Conservation (phyloP, 2,113 vertebrate genomes). For the Aix galericulata region DNA sequence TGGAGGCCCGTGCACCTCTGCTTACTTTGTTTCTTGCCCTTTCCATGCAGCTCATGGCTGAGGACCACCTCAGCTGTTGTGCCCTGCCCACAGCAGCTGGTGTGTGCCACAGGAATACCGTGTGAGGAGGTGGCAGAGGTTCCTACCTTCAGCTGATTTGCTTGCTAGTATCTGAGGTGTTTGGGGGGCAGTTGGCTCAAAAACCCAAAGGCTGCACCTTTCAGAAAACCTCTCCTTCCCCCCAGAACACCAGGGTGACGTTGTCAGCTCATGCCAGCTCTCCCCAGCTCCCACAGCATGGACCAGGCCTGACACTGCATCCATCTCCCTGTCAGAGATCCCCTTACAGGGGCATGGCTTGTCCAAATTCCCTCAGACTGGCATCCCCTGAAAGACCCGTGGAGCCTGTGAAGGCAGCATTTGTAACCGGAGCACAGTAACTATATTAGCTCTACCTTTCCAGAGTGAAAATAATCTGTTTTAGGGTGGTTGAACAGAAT, state of each 20-base stretch:
- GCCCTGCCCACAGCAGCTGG: not conserved
- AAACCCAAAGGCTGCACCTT: not conserved
- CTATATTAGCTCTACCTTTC: not conserved
- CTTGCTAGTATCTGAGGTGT: not conserved
- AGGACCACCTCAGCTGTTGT: not conserved
- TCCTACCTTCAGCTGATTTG: not conserved
- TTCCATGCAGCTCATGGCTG: not conserved
- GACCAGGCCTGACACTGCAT: not conserved
- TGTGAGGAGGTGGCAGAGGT: not conserved
- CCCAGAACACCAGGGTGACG: not conserved
- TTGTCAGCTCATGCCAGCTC: not conserved
- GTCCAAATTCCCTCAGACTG: accelerated
- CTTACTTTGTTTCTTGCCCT: not conserved
- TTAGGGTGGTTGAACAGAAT: not conserved
- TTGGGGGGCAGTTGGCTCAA: not conserved
- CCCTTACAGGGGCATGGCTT: accelerated
- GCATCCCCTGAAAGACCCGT: not conserved
- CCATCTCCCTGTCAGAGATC: not conserved
- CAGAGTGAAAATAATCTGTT: not conserved
- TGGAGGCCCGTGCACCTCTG: not conserved
- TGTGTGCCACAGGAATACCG: not conserved
- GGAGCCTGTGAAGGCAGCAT: not conserved
- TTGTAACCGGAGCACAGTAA: not conserved
- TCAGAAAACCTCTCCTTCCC: not conserved
- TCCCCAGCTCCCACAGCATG: not conserved